Evolutionary conservation across 2,888 invertebrate genomes (phyloP).

Genomic region (Taphrorychus bicolor): DNA sequence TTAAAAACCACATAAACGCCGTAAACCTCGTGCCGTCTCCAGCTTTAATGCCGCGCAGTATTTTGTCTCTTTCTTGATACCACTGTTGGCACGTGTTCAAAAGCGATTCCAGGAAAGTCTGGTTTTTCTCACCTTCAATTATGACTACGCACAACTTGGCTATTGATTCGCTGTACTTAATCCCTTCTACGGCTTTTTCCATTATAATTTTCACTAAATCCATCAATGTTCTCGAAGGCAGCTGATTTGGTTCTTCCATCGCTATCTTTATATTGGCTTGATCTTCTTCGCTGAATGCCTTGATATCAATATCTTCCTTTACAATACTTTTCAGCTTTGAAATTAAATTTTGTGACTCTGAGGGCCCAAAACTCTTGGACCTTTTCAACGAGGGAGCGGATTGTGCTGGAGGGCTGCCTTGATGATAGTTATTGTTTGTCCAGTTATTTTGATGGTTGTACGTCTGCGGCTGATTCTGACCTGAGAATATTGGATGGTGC

Average conservation of each 20-base stretch:
- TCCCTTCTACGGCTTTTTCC: conserved; percentile 80
- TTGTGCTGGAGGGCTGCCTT: conserved; percentile 50
- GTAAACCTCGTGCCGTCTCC: conserved; percentile 74
- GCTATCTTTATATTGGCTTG: conserved; percentile 78
- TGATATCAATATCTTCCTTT: conserved; percentile 78
- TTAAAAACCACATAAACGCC: conserved; percentile 78
- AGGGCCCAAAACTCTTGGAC: conserved; percentile 82
- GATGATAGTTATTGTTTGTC: conserved; percentile 42
- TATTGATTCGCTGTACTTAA: conserved; percentile 80
- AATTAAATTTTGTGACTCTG: conserved; percentile 73
- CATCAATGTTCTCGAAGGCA: conserved; percentile 79
- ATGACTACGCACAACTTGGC: conserved; percentile 86
- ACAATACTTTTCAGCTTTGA: conserved; percentile 70
- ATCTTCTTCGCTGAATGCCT: conserved; percentile 76
- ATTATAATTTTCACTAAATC: conserved; percentile 83
- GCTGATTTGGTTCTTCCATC: conserved; percentile 81
- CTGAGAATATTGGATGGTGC: conserved; percentile 60
- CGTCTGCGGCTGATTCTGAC: conserved; percentile 52
- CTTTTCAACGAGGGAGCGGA: conserved; percentile 66
- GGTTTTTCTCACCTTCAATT: conserved; percentile 85
- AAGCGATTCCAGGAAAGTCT: conserved; percentile 88
- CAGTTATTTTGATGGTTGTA: conserved; percentile 45
- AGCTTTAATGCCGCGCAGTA: conserved; percentile 63
- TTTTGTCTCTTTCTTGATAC: conserved; percentile 82
- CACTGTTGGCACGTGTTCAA: conserved; percentile 86